Conservation (phyloP, 2,888 invertebrate species). For the Mycalesis mineus region DNA sequence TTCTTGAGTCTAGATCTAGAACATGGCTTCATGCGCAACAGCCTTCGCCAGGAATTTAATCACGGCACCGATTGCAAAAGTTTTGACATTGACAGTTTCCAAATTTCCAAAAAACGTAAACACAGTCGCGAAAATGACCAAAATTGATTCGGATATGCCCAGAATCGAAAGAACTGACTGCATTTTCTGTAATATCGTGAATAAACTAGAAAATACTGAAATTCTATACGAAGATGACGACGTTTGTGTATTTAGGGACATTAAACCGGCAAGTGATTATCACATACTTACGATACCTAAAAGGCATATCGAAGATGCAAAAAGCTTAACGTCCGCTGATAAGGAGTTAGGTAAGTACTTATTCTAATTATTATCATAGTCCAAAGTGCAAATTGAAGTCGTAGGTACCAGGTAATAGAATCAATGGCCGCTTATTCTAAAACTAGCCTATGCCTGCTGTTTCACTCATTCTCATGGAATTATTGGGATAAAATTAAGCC, state of each 20-base stretch:
- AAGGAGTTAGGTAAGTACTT: slow-evolving; percentile 80
- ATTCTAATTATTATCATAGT: background rate
- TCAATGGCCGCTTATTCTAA: too few relatives aligned
- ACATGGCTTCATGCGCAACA: slow-evolving; percentile 7
- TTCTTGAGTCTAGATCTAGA: too few relatives aligned
- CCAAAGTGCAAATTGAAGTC: background rate
- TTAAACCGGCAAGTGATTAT: slow-evolving; percentile 86
- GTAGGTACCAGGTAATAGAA: too few relatives aligned
- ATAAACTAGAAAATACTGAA: slow-evolving; percentile 78
- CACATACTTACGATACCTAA: slow-evolving; percentile 89
- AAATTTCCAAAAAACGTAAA: background rate
- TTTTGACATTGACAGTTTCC: slow-evolving; percentile 10
- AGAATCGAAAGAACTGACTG: slow-evolving; percentile 63
- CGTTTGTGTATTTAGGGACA: slow-evolving; percentile 88
- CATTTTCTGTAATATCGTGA: slow-evolving; percentile 86
- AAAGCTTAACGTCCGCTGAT: slow-evolving; percentile 81
- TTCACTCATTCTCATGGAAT: too few relatives aligned
- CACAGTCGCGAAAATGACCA: slow-evolving; percentile 1
- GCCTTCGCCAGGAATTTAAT: slow-evolving; percentile 1
- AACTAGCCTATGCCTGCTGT: too few relatives aligned
- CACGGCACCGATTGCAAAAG: background rate
- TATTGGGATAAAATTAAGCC: too few relatives aligned
- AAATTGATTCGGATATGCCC: slow-evolving; percentile 38
- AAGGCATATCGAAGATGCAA: slow-evolving; percentile 86
- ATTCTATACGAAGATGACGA: slow-evolving; percentile 85